Conservation (phyloP, 2,113 vertebrate genomes). For the Petrocephalus microphthalmus region DNA sequence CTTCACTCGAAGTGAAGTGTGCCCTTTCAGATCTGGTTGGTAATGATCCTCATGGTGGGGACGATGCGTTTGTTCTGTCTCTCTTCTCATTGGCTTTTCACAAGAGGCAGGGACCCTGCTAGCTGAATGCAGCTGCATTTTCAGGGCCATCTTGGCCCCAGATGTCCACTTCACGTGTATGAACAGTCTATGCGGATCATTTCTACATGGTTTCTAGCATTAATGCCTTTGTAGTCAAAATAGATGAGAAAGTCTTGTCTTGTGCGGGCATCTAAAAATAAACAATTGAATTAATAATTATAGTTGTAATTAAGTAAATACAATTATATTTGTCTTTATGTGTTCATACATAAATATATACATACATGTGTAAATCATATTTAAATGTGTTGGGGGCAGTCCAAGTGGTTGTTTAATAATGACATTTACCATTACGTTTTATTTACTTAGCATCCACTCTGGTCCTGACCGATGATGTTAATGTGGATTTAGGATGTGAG, state of each 20-base stretch:
- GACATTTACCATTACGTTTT: not conserved
- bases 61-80: not conserved
- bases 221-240: not conserved
- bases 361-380: not conserved
- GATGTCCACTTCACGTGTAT: constrained; percentile 66
- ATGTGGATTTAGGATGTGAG: not conserved
- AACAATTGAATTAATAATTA: not conserved
- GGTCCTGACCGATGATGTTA: not conserved
- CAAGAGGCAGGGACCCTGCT: not conserved
- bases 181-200: constrained; percentile 38
- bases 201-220: not conserved
- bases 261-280: constrained; percentile 33
- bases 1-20: not conserved
- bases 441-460: not conserved
- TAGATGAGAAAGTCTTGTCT: constrained; percentile 38
- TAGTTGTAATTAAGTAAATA: not conserved
- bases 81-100: not conserved
- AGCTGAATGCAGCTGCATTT: constrained; percentile 41
- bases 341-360: not conserved
- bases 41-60: not conserved
- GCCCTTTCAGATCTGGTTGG: not conserved
- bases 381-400: not conserved
- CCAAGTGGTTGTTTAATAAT: not conserved
- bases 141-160: constrained; percentile 62
- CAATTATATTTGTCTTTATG: not conserved